These are phyloP conservation scores for Hipparchia sbordonii DNA, from an alignment of 2,888 invertebrate species.

Conservation along the genomic window DNA sequence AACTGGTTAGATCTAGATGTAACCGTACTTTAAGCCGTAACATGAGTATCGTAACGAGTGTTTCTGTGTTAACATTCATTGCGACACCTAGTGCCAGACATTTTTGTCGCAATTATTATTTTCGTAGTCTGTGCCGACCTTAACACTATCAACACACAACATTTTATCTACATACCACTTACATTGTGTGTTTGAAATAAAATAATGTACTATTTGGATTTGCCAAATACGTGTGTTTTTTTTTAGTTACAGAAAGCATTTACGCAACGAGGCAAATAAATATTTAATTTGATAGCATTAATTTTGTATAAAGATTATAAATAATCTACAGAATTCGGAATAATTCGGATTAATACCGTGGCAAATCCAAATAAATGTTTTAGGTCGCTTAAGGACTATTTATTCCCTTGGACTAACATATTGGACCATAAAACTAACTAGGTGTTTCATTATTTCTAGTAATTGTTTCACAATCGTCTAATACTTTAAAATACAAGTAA, in stretches of 20 bases:
- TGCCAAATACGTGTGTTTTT: not conserved
- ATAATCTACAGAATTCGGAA: not conserved
- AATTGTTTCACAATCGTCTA: constrained; percentile 13
- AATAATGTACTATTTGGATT: not conserved
- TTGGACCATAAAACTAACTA: constrained; percentile 18
- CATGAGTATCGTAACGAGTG: too few relatives aligned
- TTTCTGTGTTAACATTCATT: too few relatives aligned
- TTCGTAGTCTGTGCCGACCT: too few relatives aligned
- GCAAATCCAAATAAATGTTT: constrained; percentile 13
- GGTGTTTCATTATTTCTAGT: constrained; percentile 1
- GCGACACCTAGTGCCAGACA: too few relatives aligned
- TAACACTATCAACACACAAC: not conserved
- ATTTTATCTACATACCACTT: constrained; percentile 5
- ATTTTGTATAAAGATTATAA: too few relatives aligned
- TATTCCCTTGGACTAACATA: not conserved
- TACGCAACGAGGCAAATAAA: too few relatives aligned
- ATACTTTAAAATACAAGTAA: constrained; percentile 19
- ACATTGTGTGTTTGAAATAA: not conserved
- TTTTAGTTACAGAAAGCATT: not conserved
- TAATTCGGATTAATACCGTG: not conserved
- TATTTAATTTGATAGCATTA: too few relatives aligned
- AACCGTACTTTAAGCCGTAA: too few relatives aligned
- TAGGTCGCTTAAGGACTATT: not conserved
- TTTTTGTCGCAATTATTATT: too few relatives aligned
- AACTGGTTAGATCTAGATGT: too few relatives aligned